Base-by-base conservation (phyloP, 2,797 vertebrate species). In the Silurus aristotelis region DNA sequence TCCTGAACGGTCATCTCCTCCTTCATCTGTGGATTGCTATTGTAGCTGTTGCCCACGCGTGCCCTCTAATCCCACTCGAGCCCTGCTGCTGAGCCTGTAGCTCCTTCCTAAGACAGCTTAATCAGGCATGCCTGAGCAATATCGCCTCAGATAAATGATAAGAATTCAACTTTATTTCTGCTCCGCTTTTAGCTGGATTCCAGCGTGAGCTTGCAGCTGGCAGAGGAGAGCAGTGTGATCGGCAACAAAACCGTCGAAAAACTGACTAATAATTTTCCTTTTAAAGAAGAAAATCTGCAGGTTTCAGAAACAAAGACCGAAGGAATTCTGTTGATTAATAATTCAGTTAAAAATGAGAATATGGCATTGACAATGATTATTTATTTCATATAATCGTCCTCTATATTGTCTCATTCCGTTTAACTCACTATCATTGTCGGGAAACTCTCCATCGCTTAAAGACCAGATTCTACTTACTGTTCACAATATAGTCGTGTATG, bases 111-210 rank as follows among this genome's bases (percentile, higher is more conserved):
- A 90, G 87, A 90, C 82, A 78, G 80, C 85, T 89, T 89, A 90
- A 90, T 91, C 90, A 89, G 80, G 64, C 73, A 83, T 72, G 71
- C 72, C 85, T 77, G 85, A 70, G 86, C 64, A 87, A 84, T 83
- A 90, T 87, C 76, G 82, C 64, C 87, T 87, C 48, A 75, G 85
- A 87, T 89, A 91, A 90, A 89, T 85, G 86, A 88, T 87, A 87
- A 82, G 85, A 85, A 71, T 88, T 89, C 83, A 87, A 87, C 82
- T 88, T 85, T 64, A 89, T 87, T 91, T 87, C 86, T 82, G 82
- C 63, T 72, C 61, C 55, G 52, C 82, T 78, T 60, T 84, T 64
- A 83, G 85, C 80, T 55, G 73, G 20, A 17, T 81, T 52, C 55
- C 48, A 77, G 46, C 3, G 15, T 80, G 19, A 70, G 58, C 19